phyloP scores from a whole-genome alignment of 92 coral and sea anemone genomes.

The Porites evermanni region DNA sequence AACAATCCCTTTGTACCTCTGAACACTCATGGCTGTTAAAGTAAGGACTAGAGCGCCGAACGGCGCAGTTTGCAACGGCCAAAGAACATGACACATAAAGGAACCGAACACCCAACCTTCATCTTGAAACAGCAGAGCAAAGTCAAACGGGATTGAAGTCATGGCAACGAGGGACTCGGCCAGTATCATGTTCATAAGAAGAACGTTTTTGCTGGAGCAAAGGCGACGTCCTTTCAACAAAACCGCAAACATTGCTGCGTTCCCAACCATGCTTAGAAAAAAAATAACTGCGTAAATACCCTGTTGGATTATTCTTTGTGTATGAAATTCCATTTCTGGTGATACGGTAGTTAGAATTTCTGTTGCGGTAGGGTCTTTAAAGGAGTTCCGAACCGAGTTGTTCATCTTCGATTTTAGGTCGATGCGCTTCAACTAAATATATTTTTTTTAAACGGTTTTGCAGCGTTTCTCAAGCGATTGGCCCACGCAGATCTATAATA shows the following conservation, averaged over 20 bases:
- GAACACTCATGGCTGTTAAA: conserved; percentile 68
- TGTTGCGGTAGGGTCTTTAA: background rate
- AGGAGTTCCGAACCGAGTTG: background rate
- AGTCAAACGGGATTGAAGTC: conserved; percentile 78
- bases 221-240: conserved; percentile 62
- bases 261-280: conserved; percentile 69
- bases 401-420: background rate
- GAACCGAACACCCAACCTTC: conserved; percentile 76
- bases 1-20: conserved; percentile 75
- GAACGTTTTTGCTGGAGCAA: conserved; percentile 58
- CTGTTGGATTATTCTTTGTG: conserved; percentile 23
- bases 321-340: background rate
- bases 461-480: background rate
- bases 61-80: conserved; percentile 82
- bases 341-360: background rate
- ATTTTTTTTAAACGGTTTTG: background rate
- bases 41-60: conserved; percentile 80
- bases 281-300: conserved; percentile 61
- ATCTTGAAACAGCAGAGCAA: conserved; percentile 42
- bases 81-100: conserved; percentile 70
- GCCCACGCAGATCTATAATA: background rate
- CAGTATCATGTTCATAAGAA: conserved; percentile 78
- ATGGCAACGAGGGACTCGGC: conserved; percentile 75
- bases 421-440: background rate
- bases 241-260: conserved; percentile 73